Percentiles rank a stretch among this genome's conserved stretches.
These are phyloP conservation scores for Eurytoma adleriae DNA, from an alignment of 2,888 invertebrate species.

Conservation along the genomic window DNA sequence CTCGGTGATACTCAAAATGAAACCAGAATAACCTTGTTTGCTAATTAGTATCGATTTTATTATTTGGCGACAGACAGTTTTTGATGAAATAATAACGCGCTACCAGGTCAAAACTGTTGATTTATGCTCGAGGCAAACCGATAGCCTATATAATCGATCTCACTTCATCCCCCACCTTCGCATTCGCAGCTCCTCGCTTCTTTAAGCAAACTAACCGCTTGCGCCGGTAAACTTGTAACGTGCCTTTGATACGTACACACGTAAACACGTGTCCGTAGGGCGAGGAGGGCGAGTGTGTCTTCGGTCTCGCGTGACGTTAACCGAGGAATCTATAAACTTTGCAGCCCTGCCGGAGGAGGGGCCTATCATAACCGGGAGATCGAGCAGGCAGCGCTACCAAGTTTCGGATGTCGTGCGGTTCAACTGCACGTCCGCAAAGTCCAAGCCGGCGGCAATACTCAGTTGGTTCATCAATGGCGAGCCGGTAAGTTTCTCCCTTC, in stretches of 20 bases:
- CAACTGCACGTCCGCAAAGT: constrained; percentile 90
- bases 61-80: too few relatives aligned
- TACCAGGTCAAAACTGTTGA: too few relatives aligned
- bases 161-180: too few relatives aligned
- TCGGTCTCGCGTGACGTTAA: constrained; percentile 27
- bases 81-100: too few relatives aligned
- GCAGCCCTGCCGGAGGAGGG: constrained; percentile 88
- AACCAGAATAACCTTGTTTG: too few relatives aligned
- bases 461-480: constrained; percentile 93
- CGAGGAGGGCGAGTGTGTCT: not conserved
- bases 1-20: too few relatives aligned
- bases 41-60: too few relatives aligned
- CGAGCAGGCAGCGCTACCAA: constrained; percentile 87
- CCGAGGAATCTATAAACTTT: constrained; percentile 49
- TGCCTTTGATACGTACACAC: not conserved
- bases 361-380: constrained; percentile 85
- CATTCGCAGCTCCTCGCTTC: too few relatives aligned
- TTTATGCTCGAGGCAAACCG: too few relatives aligned
- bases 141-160: too few relatives aligned
- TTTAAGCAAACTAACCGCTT: too few relatives aligned
- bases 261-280: not conserved
- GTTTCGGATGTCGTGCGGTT: constrained; percentile 88
- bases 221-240: not conserved
- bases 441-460: constrained; percentile 88
- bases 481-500: constrained; percentile 75